phyloP scores from a whole-genome alignment of 2,797 vertebrate genomes.

The Ciconia nigra region DNA sequence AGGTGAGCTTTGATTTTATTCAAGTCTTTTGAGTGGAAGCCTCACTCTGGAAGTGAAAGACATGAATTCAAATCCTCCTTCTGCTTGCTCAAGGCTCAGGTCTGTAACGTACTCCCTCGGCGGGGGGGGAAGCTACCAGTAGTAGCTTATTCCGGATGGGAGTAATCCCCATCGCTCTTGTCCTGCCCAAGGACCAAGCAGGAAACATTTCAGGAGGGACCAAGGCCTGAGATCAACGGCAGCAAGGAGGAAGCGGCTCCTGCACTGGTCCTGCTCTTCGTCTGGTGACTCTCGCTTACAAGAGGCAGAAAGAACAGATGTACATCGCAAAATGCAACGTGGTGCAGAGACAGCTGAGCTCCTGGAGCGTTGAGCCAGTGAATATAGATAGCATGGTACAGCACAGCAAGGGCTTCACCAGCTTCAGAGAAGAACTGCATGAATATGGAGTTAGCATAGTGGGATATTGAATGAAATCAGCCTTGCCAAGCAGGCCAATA shows the following conservation, averaged over 20 bases:
- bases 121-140: not conserved
- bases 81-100: not conserved
- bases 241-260: not conserved
- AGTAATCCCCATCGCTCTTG: not conserved
- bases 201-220: not conserved
- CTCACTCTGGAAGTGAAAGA: not conserved
- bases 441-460: not conserved
- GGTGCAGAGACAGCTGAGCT: not conserved
- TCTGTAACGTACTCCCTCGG: not conserved
- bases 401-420: not conserved
- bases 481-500: not conserved
- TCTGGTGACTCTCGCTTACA: not conserved
- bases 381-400: not conserved
- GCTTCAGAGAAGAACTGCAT: not conserved
- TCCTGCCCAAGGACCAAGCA: not conserved
- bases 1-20: not conserved
- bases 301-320: not conserved
- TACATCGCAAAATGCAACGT: not conserved
- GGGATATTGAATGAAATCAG: not conserved
- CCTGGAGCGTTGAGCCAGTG: not conserved
- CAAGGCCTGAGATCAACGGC: not conserved
- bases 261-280: not conserved
- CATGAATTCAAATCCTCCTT: not conserved
- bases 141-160: not conserved
- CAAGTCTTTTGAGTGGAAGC: not conserved